Conservation (phyloP, 2,888 invertebrate species). For the Tachina lurida region DNA sequence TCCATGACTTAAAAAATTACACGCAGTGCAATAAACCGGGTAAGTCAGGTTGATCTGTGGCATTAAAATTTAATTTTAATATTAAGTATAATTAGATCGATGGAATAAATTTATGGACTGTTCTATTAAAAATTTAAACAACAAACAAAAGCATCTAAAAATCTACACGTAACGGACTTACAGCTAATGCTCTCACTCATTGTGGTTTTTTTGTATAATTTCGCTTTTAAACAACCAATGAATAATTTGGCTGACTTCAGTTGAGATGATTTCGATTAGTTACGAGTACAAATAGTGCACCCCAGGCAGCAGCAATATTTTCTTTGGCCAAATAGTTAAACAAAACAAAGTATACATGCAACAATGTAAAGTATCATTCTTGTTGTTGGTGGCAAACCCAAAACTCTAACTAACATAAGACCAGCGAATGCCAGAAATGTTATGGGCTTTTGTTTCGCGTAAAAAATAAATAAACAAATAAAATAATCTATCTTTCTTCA, state of each 20-base stretch:
- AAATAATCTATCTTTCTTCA: conserved; percentile 19
- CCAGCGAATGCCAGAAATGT: conserved; percentile 31
- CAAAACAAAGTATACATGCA: conserved; percentile 13
- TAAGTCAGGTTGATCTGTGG: no score
- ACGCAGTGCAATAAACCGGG: no score
- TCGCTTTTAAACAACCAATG: conserved; percentile 25
- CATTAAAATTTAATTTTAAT: no score
- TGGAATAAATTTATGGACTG: no score
- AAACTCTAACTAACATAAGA: conserved; percentile 5
- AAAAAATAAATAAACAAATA: background rate
- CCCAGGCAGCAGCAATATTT: conserved; percentile 59
- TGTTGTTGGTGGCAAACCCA: conserved; percentile 59
- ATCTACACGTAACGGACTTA: background rate
- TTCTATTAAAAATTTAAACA: no score
- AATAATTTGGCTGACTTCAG: conserved; percentile 29
- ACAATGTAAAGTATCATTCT: conserved; percentile 34
- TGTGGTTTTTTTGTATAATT: background rate
- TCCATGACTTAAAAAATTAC: no score
- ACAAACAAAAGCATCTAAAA: background rate
- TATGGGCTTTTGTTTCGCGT: conserved; percentile 21
- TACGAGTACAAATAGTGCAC: conserved; percentile 61
- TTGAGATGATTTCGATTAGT: conserved; percentile 47
- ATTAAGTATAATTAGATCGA: no score
- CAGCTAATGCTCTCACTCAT: background rate
- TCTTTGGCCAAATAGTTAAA: conserved; percentile 13